These are phyloP conservation scores for Champsocephalus esox DNA, from an alignment of 2,797 vertebrate species.

Conservation along the genomic window DNA sequence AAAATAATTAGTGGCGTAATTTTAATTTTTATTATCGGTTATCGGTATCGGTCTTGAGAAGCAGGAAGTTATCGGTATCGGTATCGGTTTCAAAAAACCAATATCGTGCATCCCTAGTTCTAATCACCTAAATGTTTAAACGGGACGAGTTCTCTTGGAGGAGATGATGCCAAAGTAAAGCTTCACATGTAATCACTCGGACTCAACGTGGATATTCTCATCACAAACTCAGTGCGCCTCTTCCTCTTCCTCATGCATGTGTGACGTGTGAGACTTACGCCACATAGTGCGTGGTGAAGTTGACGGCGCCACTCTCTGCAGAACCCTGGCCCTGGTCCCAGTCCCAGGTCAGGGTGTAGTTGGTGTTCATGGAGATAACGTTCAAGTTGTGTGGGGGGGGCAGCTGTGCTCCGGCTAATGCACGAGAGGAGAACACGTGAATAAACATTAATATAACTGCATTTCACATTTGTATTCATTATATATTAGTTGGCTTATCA, in stretches of 20 bases:
- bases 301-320: constrained; percentile 15
- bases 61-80: too few relatives aligned
- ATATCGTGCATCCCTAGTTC: too few relatives aligned
- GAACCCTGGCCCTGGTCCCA: constrained; percentile 35
- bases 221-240: not conserved
- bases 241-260: too few relatives aligned
- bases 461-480: not conserved
- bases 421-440: not conserved
- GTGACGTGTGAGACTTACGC: constrained; percentile 58
- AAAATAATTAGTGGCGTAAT: too few relatives aligned
- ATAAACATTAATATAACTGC: not conserved
- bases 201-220: not conserved
- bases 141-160: not conserved
- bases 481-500: not conserved
- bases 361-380: constrained; percentile 76
- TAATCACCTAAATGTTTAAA: not conserved
- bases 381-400: constrained; percentile 52
- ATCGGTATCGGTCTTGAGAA: too few relatives aligned
- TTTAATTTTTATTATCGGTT: too few relatives aligned
- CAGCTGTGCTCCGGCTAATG: constrained; percentile 36
- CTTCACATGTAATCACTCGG: not conserved
- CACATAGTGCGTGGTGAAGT: constrained; percentile 74
- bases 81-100: too few relatives aligned
- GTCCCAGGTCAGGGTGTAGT: constrained; percentile 75
- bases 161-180: not conserved